Evolutionary conservation across 2,797 vertebrate species (phyloP), one percentile per base, ranked within the genome.

Genomic region (Lepilemur ruficaudatus): DNA sequence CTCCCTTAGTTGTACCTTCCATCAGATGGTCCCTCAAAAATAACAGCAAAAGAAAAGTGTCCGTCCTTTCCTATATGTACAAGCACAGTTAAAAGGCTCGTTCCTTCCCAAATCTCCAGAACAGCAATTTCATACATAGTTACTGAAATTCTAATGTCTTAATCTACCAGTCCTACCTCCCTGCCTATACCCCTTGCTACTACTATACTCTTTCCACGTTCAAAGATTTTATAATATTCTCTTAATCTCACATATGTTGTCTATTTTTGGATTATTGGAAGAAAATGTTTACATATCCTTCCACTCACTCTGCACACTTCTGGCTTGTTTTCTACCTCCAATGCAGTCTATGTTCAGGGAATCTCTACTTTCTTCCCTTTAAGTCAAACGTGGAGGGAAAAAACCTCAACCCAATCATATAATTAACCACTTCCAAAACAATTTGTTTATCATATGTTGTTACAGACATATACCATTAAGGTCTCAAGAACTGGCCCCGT

Each of bases 1-100:
- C 11, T 69, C 28, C 41, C 46, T 79, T 65, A 91, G 28, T 18
- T 81, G 18, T 50, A 70, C 4, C 35, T 50, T 86, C 57, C 32
- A 41, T 50, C 50, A 94, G 48, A 82, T n/a, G 30, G 30, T 43
- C 35, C 18, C 57, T 75, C 88, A 92, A 93, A 96, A 97, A 43
- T 48, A 57, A 86, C 18, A 76, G n/a, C 65, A 61, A 63, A 57
- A 82, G 81, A 55, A 72, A 93, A 72, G 23, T 43, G 7, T 52
- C 82, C 76, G 72, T 67, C 69, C 67, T 86, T 55, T 89, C 46
- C 85, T 32, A 78, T 55, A 72, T 35, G 35, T 46, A 32, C 23
- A 92, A 8, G 84, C 41, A 88, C 17, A 93, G 67, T 57, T 80
- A 43, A 81, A 41, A 4, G 63, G 30, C 82, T 75, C 23, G 76